These are phyloP conservation scores for Acipenser oxyrinchus DNA, from an alignment of 2,797 vertebrate genomes.

Conservation along the genomic window DNA sequence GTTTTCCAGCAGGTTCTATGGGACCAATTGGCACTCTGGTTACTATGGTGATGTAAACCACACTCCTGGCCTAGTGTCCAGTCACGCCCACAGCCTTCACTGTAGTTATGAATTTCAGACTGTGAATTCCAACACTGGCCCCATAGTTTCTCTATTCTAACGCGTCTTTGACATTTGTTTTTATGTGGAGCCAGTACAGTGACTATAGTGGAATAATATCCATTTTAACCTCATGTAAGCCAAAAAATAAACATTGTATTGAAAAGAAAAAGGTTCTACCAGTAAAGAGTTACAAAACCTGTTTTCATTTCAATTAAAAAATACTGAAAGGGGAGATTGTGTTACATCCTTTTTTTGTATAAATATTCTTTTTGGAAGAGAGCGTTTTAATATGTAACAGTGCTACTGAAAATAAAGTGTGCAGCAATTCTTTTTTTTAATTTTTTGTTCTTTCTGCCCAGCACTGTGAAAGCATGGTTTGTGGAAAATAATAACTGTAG, in stretches of 20 bases:
- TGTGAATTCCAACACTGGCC: too few species aligned
- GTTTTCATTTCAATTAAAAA: conserved; percentile 8
- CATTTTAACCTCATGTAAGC: too few species aligned
- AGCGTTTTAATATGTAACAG: conserved; percentile 23
- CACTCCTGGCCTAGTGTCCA: neutral
- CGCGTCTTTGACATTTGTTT: too few species aligned
- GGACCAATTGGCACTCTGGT: conserved; percentile 13
- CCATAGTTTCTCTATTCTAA: too few species aligned
- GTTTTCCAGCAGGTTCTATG: conserved; percentile 9
- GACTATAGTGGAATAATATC: too few species aligned
- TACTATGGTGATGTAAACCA: conserved; percentile 1
- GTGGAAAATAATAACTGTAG: conserved; percentile 23
- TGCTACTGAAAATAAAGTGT: conserved; percentile 22
- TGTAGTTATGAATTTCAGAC: conserved; percentile 11
- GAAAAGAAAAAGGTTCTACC: neutral
- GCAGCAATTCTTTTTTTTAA: conserved; percentile 16
- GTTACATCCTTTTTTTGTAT: conserved; percentile 16
- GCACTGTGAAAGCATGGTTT: conserved; percentile 20
- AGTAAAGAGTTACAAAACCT: conserved; percentile 11
- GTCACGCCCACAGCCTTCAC: neutral
- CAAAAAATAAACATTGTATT: too few species aligned
- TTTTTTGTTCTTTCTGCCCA: conserved; percentile 34
- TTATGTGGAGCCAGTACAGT: too few species aligned
- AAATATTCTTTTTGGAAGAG: conserved; percentile 20
- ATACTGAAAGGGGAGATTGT: conserved; percentile 9